Conservation (phyloP, 2,113 vertebrate genomes). For the Ciconia stormi region DNA sequence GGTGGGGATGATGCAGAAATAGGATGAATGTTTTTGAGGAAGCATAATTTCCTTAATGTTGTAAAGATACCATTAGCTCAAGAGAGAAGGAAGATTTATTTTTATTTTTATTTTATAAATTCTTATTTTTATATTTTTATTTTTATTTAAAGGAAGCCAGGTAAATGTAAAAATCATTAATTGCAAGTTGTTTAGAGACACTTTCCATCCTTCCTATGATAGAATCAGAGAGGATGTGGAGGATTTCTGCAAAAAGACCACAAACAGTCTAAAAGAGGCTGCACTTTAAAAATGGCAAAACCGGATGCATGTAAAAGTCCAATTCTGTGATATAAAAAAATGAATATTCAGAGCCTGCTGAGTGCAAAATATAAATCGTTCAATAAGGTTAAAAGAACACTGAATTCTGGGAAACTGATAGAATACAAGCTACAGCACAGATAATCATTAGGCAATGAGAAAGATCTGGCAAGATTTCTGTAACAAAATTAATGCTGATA, state of each 20-base stretch:
- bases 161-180: neutral
- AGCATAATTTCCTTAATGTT: neutral
- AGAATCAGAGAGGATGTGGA: neutral
- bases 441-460: conserved; percentile 43
- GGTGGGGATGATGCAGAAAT: neutral
- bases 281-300: neutral
- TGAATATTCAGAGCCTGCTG: conserved; percentile 1
- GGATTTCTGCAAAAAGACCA: neutral
- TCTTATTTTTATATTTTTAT: neutral
- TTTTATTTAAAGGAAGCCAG: neutral
- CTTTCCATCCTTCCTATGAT: neutral
- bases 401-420: conserved; percentile 52
- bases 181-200: neutral
- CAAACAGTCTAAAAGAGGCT: neutral
- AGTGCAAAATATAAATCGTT: conserved; percentile 54
- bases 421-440: conserved; percentile 31
- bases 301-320: neutral
- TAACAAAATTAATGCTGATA: conserved; percentile 55
- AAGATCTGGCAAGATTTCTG: conserved; percentile 60
- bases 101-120: neutral
- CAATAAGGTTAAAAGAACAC: conserved; percentile 49
- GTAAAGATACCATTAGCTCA: neutral
- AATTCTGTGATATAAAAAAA: conserved; percentile 3
- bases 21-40: neutral
- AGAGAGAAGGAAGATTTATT: neutral